Evolutionary conservation across 1,140 invertebrate species (phyloP), one percentile per base, ranked within the genome.

Genomic region (Cyrtorhinus lividipennis): DNA sequence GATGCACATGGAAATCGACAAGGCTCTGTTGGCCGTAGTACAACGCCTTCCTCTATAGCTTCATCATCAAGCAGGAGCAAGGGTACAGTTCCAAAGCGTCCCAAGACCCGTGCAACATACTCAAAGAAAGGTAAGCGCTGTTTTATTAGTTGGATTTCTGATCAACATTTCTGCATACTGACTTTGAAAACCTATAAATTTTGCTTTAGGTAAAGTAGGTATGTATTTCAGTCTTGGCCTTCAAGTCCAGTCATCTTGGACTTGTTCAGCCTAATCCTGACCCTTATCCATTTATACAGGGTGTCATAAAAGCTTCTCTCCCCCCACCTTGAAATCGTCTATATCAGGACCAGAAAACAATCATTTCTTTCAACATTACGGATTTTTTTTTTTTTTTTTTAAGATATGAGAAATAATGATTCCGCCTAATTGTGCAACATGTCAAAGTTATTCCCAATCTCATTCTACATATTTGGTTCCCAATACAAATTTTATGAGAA

Each of bases 21-120:
- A 56, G 62, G 23, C 64, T 64, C 27, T 62, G 66, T 68, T 64
- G 56, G 27, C 3, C 75, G 83, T 27, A 83, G 81, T 0, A 79
- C 77, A 25, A 85, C 78, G 48, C 83, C 78, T 44, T 78, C 77
- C 22, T 80, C 77, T 65, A 77, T 78, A 63, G 82, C n/a, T n/a
- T n/a, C 75, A 62, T 82, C 75, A n/a, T 44, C 38, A n/a, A 44
- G 38, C n/a, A 8, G 38, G n/a, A 44, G 38, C n/a, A 8, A n/a
- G n/a, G 38, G 38, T 8, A 44, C 38, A 44, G 38, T 44, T 10
- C 8, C n/a, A n/a, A 44, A 44, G n/a, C 38, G 38, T 8, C 38
- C 38, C 8, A 10, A 8, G n/a, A 44, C 38, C 38, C 8, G 38
- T 8, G 38, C 38, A 8, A n/a, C 38, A 8, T n/a, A 44, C 8